Evolutionary conservation across 2,888 invertebrate genomes (phyloP).

Genomic region (Prosapia bicincta): DNA sequence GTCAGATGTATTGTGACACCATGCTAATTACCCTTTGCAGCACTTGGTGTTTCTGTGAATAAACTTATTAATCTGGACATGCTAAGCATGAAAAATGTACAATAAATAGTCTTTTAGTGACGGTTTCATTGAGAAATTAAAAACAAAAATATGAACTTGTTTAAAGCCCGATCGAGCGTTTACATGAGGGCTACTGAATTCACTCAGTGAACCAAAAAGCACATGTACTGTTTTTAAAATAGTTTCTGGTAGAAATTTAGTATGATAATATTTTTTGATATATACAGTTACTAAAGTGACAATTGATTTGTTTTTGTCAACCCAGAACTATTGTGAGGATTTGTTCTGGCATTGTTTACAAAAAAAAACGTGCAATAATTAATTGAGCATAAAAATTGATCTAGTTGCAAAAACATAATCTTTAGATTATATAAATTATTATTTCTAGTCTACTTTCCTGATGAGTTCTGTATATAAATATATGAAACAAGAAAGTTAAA

Average conservation of each 20-base stretch:
- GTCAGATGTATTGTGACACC: slow-evolving; percentile 39
- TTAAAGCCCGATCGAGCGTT: neutral
- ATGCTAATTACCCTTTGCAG: slow-evolving; percentile 37
- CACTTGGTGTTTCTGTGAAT: slow-evolving; percentile 39
- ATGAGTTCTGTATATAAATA: neutral
- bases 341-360: neutral
- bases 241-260: slow-evolving; percentile 27
- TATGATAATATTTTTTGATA: slow-evolving; percentile 28
- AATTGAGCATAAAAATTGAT: neutral
- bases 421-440: neutral
- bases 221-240: slow-evolving; percentile 16
- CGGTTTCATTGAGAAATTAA: slow-evolving; percentile 3
- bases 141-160: slow-evolving; percentile 6
- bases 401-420: neutral
- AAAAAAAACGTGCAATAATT: neutral
- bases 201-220: neutral
- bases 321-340: neutral
- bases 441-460: neutral
- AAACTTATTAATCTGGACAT: slow-evolving; percentile 6
- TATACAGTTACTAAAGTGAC: slow-evolving; percentile 11
- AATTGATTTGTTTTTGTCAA: neutral
- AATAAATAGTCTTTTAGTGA: neutral
- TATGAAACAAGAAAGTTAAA: neutral
- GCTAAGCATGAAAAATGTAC: slow-evolving; percentile 3
- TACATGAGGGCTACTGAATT: neutral